These are phyloP conservation scores for Laticauda laticaudata DNA, from an alignment of 2,113 vertebrate genomes.

Conservation along the genomic window DNA sequence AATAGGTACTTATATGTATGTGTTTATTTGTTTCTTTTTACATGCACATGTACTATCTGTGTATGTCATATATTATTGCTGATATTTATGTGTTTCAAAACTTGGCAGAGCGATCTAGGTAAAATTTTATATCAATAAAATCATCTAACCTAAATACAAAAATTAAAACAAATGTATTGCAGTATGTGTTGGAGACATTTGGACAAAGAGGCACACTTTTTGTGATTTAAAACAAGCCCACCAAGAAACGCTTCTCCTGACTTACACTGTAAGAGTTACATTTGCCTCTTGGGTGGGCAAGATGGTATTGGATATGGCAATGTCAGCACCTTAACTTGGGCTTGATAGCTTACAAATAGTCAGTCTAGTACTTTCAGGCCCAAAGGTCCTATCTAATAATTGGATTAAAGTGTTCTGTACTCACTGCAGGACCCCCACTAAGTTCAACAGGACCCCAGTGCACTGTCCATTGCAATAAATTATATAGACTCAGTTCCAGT, in stretches of 20 bases:
- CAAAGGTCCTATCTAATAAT: background rate
- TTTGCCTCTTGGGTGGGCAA: background rate
- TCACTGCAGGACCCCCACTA: background rate
- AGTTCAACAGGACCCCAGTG: background rate
- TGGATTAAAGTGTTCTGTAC: background rate
- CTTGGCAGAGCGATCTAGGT: background rate
- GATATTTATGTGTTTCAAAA: background rate
- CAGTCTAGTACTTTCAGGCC: background rate
- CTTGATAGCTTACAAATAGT: background rate
- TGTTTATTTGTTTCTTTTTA: background rate
- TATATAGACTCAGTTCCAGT: background rate
- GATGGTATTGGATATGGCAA: background rate
- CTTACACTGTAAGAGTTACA: background rate
- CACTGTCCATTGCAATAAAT: background rate
- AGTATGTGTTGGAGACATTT: background rate
- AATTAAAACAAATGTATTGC: background rate
- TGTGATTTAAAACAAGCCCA: background rate
- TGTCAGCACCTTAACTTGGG: background rate
- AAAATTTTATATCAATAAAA: background rate
- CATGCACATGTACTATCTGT: background rate
- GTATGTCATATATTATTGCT: background rate
- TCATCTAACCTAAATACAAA: background rate
- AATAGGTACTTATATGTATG: background rate
- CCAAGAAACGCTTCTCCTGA: background rate
- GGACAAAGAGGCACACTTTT: background rate